Conservation (phyloP, 2,888 invertebrate species). For the Aquatica leii region DNA sequence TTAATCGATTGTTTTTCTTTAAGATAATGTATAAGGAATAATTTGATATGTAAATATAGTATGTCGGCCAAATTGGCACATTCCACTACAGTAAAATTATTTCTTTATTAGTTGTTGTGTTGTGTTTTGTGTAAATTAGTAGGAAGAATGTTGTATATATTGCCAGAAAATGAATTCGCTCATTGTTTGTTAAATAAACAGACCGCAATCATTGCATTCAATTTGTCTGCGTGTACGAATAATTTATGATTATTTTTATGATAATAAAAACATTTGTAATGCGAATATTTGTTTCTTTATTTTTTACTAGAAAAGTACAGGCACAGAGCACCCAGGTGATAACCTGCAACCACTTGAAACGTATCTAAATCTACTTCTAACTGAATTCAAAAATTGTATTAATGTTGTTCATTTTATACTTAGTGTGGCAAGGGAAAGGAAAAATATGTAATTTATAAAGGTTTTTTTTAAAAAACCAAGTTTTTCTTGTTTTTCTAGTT, state of each 20-base stretch:
- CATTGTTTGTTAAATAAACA: conserved; percentile 56
- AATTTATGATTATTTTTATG: conserved; percentile 62
- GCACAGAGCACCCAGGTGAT: too few relatives aligned
- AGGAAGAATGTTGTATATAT: conserved; percentile 57
- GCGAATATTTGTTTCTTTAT: conserved; percentile 27
- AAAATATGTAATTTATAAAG: too few relatives aligned
- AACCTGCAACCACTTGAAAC: too few relatives aligned
- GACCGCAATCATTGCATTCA: conserved; percentile 53
- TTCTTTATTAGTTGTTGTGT: conserved; percentile 58
- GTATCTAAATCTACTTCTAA: too few relatives aligned
- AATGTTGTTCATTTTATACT: too few relatives aligned
- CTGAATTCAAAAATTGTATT: too few relatives aligned
- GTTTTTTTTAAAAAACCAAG: too few relatives aligned
- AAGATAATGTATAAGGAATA: conserved; percentile 23
- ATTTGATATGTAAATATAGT: conserved; percentile 44
- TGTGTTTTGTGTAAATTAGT: conserved; percentile 57
- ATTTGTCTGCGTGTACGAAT: conserved; percentile 59
- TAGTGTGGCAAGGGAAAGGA: too few relatives aligned
- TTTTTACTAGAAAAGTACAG: too few relatives aligned
- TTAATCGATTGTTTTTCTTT: conserved; percentile 30
- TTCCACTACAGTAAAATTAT: conserved; percentile 57
- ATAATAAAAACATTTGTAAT: conserved; percentile 60
- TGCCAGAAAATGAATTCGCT: conserved; percentile 58
- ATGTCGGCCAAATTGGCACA: conserved; percentile 49
- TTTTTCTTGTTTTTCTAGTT: too few relatives aligned